These are phyloP conservation scores for Urophycis tenuis DNA, from an alignment of 2,797 vertebrate species.

Conservation along the genomic window DNA sequence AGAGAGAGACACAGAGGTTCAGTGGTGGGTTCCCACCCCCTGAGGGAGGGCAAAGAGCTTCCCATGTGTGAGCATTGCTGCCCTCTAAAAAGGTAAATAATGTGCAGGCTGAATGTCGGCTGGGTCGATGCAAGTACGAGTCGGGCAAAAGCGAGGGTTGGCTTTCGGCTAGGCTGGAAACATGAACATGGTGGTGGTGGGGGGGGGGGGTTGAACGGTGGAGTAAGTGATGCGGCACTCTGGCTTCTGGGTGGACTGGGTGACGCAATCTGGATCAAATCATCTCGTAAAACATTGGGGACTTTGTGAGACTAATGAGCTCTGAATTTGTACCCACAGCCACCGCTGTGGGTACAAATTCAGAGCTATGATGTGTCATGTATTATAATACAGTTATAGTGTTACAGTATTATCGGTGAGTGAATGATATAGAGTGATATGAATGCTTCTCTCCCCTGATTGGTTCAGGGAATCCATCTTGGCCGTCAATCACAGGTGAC, in stretches of 20 bases:
- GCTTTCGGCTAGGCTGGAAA: not conserved
- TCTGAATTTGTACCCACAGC: not conserved
- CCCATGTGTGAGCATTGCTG: not conserved
- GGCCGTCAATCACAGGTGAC: not conserved
- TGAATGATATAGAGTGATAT: no score
- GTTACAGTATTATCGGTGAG: not conserved
- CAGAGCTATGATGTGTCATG: not conserved
- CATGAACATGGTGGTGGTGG: not conserved
- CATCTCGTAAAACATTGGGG: not conserved
- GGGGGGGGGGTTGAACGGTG: not conserved
- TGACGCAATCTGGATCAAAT: not conserved
- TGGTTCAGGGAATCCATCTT: not conserved
- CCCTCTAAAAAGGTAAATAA: not conserved
- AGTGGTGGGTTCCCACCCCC: no score
- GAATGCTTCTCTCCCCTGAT: not conserved
- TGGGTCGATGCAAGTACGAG: not conserved
- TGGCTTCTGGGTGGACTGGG: not conserved
- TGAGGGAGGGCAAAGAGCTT: not conserved
- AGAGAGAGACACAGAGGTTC: not conserved
- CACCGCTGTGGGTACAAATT: not conserved
- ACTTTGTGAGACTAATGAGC: not conserved
- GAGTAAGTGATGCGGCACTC: not conserved
- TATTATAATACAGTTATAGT: not conserved
- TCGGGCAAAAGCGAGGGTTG: not conserved
- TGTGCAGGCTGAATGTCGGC: not conserved